phyloP scores from a whole-genome alignment of 2,888 invertebrate genomes.

The Drepanosiphum platanoidis region DNA sequence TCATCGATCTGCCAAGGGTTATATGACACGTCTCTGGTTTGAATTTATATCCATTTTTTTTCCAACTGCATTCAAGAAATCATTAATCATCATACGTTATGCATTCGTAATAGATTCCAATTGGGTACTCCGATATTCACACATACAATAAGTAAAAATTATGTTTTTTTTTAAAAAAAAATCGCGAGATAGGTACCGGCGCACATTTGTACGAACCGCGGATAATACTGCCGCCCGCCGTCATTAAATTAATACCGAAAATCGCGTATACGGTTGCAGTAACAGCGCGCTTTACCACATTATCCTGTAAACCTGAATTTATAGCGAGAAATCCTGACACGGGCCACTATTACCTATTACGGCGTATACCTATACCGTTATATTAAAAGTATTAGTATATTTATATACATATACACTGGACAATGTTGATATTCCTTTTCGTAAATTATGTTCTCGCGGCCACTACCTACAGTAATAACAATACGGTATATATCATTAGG shows the following conservation, averaged over 20 bases:
- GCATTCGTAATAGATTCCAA: too few species aligned
- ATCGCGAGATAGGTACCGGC: too few species aligned
- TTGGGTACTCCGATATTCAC: too few species aligned
- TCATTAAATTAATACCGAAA: constrained; percentile 1
- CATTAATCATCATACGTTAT: too few species aligned
- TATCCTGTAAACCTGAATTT: constrained; percentile 1
- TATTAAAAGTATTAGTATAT: background rate
- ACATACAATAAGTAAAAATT: too few species aligned
- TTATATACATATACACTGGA: background rate
- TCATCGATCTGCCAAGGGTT: too few species aligned
- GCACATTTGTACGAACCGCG: too few species aligned
- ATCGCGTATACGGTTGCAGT: background rate
- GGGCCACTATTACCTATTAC: too few species aligned
- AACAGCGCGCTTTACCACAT: background rate
- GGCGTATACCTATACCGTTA: background rate
- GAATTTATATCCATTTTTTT: too few species aligned
- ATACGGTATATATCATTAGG: background rate
- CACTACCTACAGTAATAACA: background rate
- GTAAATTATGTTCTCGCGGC: background rate
- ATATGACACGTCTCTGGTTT: too few species aligned
- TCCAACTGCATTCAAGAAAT: too few species aligned
- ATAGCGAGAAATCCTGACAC: background rate
- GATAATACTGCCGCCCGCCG: background rate
- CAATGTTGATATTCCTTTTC: constrained; percentile 7
- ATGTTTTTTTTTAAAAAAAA: too few species aligned